Base-by-base conservation (phyloP, 2,113 vertebrate genomes). In the Zosterops borbonicus region DNA sequence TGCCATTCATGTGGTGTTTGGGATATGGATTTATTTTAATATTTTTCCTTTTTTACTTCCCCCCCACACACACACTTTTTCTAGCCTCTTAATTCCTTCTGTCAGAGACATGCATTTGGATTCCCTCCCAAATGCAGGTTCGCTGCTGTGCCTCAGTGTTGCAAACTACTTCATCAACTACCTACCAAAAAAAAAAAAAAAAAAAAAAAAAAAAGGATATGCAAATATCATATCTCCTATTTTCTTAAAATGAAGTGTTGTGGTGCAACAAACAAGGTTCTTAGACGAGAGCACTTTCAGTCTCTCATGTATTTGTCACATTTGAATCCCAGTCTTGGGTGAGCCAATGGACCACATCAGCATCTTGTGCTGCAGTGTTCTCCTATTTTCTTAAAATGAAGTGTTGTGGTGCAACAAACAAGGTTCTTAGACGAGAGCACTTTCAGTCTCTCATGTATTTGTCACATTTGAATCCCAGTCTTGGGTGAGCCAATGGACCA, bases 1-100 rank as follows among this genome's bases (percentile, higher is more conserved):
- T 13, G 41, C 22, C 5, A 4, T 29, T 37, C 52, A 1, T 0
- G 0, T 0, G 27, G 18, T 21, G 12, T n/a, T 56, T 27, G 35
- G 41, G 59, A 9, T 4, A 6, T 3, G 1, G 20, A 39, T 39
- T 39, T 12, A 39, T 39, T 39, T 39, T 39, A 39, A 39, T 39
- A 39, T 39, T 39, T 39, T 39, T 39, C 39, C 39, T 39, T 39
- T 39, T 39, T 39, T 39, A 39, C 39, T 39, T 39, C 39, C 39
- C 39, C 39, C 39, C 39, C 39, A 10, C 39, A 11, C 39, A 39
- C 39, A 39, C 39, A 39, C 39, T 39, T 39, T 39, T 39, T 65
- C 14, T 67, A 27, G n/a, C 17, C 5, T 69, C 14, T 15, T 37
- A 31, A 69, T 79, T 60, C 49, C 44, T 88, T 70, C 24, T 27